Evolutionary conservation across 2,113 vertebrate species (phyloP).

Genomic region (Sclerurus mexicanus): DNA sequence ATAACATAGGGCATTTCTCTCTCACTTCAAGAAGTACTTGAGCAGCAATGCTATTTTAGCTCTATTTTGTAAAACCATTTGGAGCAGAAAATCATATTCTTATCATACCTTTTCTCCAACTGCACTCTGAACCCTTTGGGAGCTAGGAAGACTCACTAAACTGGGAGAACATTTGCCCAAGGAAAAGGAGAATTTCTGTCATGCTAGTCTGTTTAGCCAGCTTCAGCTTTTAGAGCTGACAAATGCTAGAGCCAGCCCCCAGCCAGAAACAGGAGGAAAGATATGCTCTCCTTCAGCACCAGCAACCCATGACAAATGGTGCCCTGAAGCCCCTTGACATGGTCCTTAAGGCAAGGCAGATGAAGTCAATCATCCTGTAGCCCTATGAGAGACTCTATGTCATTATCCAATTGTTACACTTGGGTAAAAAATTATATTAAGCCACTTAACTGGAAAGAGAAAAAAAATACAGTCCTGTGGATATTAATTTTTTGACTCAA

Average conservation of each 20-base stretch:
- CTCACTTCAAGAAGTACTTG: not conserved
- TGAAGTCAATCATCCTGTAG: not conserved
- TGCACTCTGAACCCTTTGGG: not conserved
- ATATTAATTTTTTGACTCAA: not conserved
- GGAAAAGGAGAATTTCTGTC: not conserved
- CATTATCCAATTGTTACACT: not conserved
- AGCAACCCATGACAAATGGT: accelerated
- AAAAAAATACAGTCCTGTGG: not conserved
- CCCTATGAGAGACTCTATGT: not conserved
- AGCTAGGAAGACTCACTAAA: not conserved
- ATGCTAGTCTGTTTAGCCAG: not conserved
- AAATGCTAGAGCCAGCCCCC: not conserved
- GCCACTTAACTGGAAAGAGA: not conserved
- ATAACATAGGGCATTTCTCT: not conserved
- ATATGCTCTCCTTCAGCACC: not conserved
- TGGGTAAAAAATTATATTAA: not conserved
- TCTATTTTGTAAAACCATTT: not conserved
- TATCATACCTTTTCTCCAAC: not conserved
- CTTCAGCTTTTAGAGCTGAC: not conserved
- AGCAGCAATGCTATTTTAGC: not conserved
- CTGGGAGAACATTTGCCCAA: not conserved
- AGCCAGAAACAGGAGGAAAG: not conserved
- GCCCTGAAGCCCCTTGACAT: not conserved
- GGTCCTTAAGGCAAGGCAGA: not conserved
- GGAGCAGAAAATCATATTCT: not conserved